A percentile compares a stretch with the other conserved stretches of the same genome.
These are phyloP conservation scores for Yponomeuta malinellus DNA, from an alignment of 2,888 invertebrate species.

Conservation along the genomic window DNA sequence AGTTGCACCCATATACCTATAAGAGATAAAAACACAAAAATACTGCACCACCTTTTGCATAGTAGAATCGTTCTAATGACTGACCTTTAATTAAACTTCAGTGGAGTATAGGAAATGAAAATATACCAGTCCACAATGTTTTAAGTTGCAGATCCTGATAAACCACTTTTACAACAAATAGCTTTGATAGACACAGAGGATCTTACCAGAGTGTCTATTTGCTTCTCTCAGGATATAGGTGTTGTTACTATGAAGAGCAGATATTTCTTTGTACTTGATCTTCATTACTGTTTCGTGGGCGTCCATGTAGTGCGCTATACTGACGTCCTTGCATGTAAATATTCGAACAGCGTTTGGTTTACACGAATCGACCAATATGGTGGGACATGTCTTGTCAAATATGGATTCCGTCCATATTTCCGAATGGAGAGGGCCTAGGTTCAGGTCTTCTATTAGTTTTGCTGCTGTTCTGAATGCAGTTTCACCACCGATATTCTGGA, in stretches of 20 bases:
- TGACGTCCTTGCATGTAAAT: constrained; percentile 69
- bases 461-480: constrained; percentile 68
- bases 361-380: constrained; percentile 68
- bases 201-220: constrained; percentile 63
- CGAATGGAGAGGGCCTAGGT: constrained; percentile 59
- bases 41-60: too few relatives aligned
- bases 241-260: constrained; percentile 64
- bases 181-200: too few relatives aligned
- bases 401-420: constrained; percentile 64
- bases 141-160: too few relatives aligned
- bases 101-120: too few relatives aligned
- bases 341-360: constrained; percentile 60
- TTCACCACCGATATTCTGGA: constrained; percentile 63
- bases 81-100: too few relatives aligned
- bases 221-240: constrained; percentile 65
- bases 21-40: too few relatives aligned
- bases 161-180: too few relatives aligned
- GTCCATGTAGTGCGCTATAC: constrained; percentile 68
- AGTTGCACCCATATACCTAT: too few relatives aligned
- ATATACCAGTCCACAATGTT: too few relatives aligned
- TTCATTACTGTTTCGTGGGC: constrained; percentile 70
- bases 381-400: constrained; percentile 64
- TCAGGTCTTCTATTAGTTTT: constrained; percentile 53
- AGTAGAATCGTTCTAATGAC: too few relatives aligned
- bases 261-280: constrained; percentile 60